A percentile compares a stretch with the other conserved stretches of the same genome.
Evolutionary conservation across 2,797 vertebrate species (phyloP).

Genomic region (Liparis tanakae): DNA sequence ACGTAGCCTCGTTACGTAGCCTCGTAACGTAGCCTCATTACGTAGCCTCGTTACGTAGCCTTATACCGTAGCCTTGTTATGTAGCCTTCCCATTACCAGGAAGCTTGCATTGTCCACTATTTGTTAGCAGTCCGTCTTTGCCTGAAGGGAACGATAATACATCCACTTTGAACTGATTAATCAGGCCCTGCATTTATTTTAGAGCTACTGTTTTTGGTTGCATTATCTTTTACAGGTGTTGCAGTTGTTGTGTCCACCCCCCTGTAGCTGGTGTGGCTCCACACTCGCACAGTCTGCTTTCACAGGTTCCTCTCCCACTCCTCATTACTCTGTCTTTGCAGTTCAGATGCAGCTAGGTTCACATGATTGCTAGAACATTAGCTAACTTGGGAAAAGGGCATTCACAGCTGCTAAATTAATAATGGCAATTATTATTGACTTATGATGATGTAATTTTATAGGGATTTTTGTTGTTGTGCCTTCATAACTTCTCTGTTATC

Average conservation of each 20-base stretch:
- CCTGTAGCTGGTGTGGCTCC: slow-evolving; percentile 60
- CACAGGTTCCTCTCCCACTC: slow-evolving; percentile 75
- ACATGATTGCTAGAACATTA: slow-evolving; percentile 64
- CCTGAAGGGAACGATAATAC: background rate
- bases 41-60: background rate
- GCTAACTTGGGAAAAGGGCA: slow-evolving; percentile 60
- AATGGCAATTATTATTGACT: slow-evolving; percentile 31
- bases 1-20: too few relatives aligned
- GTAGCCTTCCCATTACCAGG: background rate
- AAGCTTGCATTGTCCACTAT: slow-evolving; percentile 1
- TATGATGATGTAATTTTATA: slow-evolving; percentile 6
- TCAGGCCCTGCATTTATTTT: background rate
- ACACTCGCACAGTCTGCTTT: slow-evolving; percentile 71
- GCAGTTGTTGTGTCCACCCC: slow-evolving; percentile 54
- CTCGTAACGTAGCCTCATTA: too few relatives aligned
- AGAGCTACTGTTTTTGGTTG: slow-evolving; percentile 13
- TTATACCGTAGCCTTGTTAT: background rate
- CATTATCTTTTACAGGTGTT: slow-evolving; percentile 60
- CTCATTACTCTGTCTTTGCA: slow-evolving; percentile 66
- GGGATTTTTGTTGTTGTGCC: slow-evolving; percentile 1
- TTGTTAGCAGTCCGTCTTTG: background rate
- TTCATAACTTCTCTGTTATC: slow-evolving; percentile 1
- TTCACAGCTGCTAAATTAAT: slow-evolving; percentile 52
- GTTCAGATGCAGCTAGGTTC: slow-evolving; percentile 66
- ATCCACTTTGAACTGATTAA: slow-evolving; percentile 2